Evolutionary conservation across 2,797 vertebrate species (phyloP).

Genomic region (Gymnoscopelus braueri): DNA sequence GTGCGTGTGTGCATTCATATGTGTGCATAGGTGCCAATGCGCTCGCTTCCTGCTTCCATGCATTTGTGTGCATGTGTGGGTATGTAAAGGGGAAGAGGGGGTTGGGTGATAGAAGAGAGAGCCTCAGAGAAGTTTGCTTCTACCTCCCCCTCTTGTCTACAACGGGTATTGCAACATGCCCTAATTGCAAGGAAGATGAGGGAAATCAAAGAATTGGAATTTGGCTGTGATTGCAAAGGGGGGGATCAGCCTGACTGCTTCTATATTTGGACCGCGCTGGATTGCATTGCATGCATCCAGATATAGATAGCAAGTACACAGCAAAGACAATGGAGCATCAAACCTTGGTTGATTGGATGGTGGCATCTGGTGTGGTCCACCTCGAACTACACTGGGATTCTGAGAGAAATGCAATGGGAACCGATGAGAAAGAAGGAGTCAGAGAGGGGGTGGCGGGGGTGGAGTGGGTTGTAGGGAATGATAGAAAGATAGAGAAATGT

Average conservation of each 20-base stretch:
- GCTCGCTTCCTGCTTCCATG: not conserved
- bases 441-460: conserved; percentile 24
- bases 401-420: conserved; percentile 44
- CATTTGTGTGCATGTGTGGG: conserved; percentile 6
- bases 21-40: not conserved
- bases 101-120: conserved; percentile 39
- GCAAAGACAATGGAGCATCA: conserved; percentile 46
- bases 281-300: conserved; percentile 25
- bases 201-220: conserved; percentile 70
- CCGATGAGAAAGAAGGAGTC: conserved; percentile 22
- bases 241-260: conserved; percentile 54
- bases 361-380: conserved; percentile 65
- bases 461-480: conserved; percentile 10
- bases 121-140: conserved; percentile 41
- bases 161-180: conserved; percentile 66
- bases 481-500: conserved; percentile 25
- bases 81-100: conserved; percentile 34
- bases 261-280: conserved; percentile 63
- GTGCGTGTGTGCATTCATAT: not conserved
- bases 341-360: conserved; percentile 72
- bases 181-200: conserved; percentile 68
- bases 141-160: conserved; percentile 58
- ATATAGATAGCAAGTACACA: conserved; percentile 23
- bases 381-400: conserved; percentile 67
- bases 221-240: conserved; percentile 67